These are phyloP conservation scores for Alouatta palliata DNA, from an alignment of 2,113 vertebrate species.

Conservation along the genomic window DNA sequence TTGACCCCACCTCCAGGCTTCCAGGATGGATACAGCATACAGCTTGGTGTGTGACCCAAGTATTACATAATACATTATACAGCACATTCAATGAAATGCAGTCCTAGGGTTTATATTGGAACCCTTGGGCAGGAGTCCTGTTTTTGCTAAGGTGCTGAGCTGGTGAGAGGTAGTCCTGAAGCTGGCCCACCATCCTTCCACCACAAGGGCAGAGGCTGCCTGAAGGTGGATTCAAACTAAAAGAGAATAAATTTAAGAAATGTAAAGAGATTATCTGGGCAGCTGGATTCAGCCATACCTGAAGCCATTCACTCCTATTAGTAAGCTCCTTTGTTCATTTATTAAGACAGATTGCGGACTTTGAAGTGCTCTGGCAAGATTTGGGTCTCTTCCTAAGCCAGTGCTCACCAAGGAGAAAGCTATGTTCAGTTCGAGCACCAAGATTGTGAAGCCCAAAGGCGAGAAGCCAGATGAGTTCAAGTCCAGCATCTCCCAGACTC, in stretches of 20 bases:
- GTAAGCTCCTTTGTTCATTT: neutral
- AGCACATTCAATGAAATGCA: neutral
- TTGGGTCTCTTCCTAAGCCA: too few relatives aligned
- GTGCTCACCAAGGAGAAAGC: too few relatives aligned
- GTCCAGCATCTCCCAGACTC: too few relatives aligned
- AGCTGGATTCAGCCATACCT: neutral
- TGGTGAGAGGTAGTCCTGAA: neutral
- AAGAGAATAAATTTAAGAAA: neutral
- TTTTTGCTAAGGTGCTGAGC: neutral
- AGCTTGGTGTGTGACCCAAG: neutral
- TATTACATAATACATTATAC: too few relatives aligned
- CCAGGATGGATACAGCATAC: neutral
- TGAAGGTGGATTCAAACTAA: neutral
- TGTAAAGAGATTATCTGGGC: neutral
- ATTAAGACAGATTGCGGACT: neutral
- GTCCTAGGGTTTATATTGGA: neutral
- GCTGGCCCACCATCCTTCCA: too few relatives aligned
- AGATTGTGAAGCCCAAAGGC: too few relatives aligned
- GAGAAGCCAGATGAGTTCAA: too few relatives aligned
- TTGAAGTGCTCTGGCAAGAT: too few relatives aligned
- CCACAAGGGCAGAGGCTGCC: neutral
- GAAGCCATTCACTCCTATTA: neutral
- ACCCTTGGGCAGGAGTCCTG: neutral
- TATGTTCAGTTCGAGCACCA: too few relatives aligned
- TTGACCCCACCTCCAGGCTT: neutral